Evolutionary conservation across 2,113 vertebrate genomes (phyloP), one percentile per base, ranked within the genome.

Genomic region (Chaenocephalus aceratus): DNA sequence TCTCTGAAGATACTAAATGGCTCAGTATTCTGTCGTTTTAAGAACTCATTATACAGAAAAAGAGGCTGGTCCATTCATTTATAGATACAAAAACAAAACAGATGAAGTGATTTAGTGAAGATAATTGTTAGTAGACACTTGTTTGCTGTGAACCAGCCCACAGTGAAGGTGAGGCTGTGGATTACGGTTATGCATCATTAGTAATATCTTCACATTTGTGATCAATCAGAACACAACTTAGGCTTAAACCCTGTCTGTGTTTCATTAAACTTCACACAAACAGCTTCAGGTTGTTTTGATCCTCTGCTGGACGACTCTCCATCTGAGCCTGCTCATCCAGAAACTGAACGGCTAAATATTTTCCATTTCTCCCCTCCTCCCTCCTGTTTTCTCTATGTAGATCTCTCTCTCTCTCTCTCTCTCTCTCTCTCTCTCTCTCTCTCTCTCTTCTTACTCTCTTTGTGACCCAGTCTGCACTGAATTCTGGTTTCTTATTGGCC

Each of bases 261-360:
- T 78, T 79, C 34, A 78, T 84, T 65, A 57, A 48, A 16, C 51
- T 16, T 52, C 52, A 51, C 49, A 49, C 41, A 46, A 66, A 67
- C 44, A 41, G n/a, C 12, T 68, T 0, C 45, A 13, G 60, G 63
- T 76, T 90, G 79, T 75, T 84, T 85, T 89, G 69, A 76, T 82
- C 68, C 77, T 53, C 56, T 44, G 26, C 69, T 89, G 75, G 73
- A 86, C 16, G 77, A 89, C 91, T 95, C 94, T 92, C 96, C 94
- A 94, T 95, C 91, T 96, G 95, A 92, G 93, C 96, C 96, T 94
- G 96, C 92, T 93, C 95, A 96, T 97, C 96, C 97, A 93, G 93
- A 95, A 77, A 79, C 61, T 58, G 66, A 71, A 53, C 56, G 18
- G 71, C 91, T 86, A 68, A 90, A 86, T 75, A 65, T 76, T 90